Percentiles rank a stretch among this genome's conserved stretches.
These are phyloP conservation scores for Ectobius pallidus DNA, from an alignment of 2,888 invertebrate genomes.

Conservation along the genomic window DNA sequence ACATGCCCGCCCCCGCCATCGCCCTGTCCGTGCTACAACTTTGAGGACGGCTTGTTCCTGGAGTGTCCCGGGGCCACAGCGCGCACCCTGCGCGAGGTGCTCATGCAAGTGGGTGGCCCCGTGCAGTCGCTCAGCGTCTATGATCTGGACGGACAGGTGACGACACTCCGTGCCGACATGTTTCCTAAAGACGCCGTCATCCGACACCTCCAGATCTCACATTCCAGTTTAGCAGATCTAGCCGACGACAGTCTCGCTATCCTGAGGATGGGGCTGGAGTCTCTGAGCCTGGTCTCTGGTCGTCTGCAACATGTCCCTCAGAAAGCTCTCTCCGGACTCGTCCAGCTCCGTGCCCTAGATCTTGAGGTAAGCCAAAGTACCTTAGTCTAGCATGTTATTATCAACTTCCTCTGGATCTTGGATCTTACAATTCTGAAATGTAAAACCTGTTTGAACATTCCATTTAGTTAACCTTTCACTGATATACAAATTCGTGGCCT, in stretches of 20 bases:
- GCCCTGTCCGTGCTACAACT: slow-evolving; percentile 89
- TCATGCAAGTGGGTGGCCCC: slow-evolving; percentile 57
- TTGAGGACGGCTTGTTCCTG: slow-evolving; percentile 88
- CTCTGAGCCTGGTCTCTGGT: slow-evolving; percentile 77
- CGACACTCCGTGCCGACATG: slow-evolving; percentile 73
- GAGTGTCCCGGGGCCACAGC: slow-evolving; percentile 87
- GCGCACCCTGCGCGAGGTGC: slow-evolving; percentile 72
- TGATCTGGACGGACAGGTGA: slow-evolving; percentile 83
- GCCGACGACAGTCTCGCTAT: slow-evolving; percentile 74
- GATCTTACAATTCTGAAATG: too few relatives aligned
- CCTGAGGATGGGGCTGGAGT: slow-evolving; percentile 76
- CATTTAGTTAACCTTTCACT: too few relatives aligned
- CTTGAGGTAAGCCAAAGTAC: too few relatives aligned
- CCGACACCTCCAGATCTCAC: slow-evolving; percentile 74
- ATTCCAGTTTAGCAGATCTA: slow-evolving; percentile 71
- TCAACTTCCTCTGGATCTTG: too few relatives aligned
- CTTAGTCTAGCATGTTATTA: too few relatives aligned
- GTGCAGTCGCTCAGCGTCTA: slow-evolving; percentile 88
- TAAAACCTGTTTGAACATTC: too few relatives aligned
- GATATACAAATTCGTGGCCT: too few relatives aligned
- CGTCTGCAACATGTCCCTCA: slow-evolving; percentile 77
- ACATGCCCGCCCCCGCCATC: slow-evolving; percentile 58
- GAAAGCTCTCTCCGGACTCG: slow-evolving; percentile 66
- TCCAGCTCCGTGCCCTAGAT: slow-evolving; percentile 66
- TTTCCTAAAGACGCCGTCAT: slow-evolving; percentile 74